phyloP scores from a whole-genome alignment of 1,140 invertebrate genomes.

The Penaeus vannamei region DNA sequence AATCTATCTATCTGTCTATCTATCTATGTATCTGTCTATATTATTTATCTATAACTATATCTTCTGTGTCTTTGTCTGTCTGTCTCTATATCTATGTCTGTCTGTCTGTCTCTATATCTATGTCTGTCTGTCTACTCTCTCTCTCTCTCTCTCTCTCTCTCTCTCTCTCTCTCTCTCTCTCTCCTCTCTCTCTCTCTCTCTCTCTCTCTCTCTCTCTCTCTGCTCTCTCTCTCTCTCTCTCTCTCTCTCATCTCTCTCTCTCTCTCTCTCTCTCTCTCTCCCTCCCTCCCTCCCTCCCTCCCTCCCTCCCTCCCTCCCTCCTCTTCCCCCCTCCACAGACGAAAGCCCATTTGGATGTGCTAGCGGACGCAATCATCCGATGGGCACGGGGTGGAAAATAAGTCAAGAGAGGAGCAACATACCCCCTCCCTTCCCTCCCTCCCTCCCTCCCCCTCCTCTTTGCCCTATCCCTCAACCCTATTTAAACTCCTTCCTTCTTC shows the following conservation, averaged over 20 bases:
- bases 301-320: slow-evolving; percentile 44
- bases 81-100: too few species aligned
- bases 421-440: neutral
- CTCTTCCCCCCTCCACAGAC: slow-evolving; percentile 81
- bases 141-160: too few species aligned
- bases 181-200: neutral
- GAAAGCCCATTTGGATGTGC: slow-evolving; percentile 92
- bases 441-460: neutral
- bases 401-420: slow-evolving; percentile 11
- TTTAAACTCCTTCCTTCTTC: neutral
- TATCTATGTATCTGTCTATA: too few species aligned
- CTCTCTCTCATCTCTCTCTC: slow-evolving; percentile 25
- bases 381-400: slow-evolving; percentile 86
- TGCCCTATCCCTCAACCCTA: neutral
- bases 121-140: too few species aligned
- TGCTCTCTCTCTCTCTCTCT: neutral
- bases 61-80: too few species aligned
- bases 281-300: neutral
- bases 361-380: slow-evolving; percentile 91
- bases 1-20: too few species aligned
- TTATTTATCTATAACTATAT: too few species aligned
- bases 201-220: neutral
- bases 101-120: too few species aligned
- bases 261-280: neutral
- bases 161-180: too few species aligned